phyloP scores from a whole-genome alignment of 2,797 vertebrate species.

The Zalophus californianus region DNA sequence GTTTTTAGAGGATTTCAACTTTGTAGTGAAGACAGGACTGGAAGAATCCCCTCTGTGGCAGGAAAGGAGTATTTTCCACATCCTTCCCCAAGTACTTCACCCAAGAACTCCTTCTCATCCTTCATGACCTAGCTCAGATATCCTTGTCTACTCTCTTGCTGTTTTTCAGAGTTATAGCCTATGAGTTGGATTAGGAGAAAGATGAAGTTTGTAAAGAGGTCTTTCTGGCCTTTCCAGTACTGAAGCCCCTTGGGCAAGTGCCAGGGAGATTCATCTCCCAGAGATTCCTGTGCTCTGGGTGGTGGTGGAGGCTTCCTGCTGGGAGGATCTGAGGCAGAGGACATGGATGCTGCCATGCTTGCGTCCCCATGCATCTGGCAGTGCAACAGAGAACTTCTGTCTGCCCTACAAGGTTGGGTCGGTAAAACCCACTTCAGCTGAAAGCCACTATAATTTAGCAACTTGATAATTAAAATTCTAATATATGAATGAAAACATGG shows the following conservation, averaged over 20 bases:
- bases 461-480: conserved; percentile 44
- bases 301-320: conserved; percentile 37
- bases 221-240: conserved; percentile 50
- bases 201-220: not conserved
- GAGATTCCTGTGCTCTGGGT: not conserved
- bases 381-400: not conserved
- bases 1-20: not conserved
- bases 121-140: not conserved
- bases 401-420: not conserved
- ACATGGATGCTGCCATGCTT: not conserved
- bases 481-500: not conserved
- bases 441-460: not conserved
- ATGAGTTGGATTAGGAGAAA: not conserved
- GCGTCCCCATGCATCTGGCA: not conserved
- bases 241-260: not conserved
- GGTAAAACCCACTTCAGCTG: not conserved
- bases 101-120: not conserved
- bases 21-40: not conserved
- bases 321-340: not conserved
- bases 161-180: not conserved
- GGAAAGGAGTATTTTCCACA: not conserved
- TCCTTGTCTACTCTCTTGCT: not conserved
- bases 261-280: conserved; percentile 39
- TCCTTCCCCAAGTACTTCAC: not conserved
- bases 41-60: not conserved